A percentile compares a stretch with the other conserved stretches of the same genome.
These are phyloP conservation scores for Hesperophylax magnus DNA, from an alignment of 1,140 invertebrate genomes.

Conservation along the genomic window DNA sequence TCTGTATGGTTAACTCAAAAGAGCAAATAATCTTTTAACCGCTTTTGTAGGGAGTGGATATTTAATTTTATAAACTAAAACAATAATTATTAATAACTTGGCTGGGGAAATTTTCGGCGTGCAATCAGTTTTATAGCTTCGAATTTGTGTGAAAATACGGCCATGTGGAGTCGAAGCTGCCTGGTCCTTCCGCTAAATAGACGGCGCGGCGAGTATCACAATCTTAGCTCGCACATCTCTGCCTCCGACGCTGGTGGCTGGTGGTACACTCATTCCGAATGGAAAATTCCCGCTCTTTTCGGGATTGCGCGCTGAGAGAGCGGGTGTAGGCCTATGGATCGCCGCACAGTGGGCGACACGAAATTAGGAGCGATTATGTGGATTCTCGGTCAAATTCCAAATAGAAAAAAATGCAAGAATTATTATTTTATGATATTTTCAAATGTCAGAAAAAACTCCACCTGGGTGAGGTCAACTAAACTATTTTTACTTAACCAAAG, in stretches of 20 bases:
- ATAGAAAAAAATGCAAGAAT: too few species aligned
- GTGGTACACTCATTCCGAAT: conserved; percentile 16
- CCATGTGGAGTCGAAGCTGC: neutral
- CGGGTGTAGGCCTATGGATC: neutral
- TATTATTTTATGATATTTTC: too few species aligned
- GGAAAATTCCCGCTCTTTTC: conserved; percentile 34
- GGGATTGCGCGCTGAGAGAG: conserved; percentile 5
- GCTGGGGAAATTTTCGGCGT: neutral
- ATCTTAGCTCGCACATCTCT: conserved; percentile 31
- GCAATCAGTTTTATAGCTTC: conserved; percentile 35
- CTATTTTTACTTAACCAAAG: too few species aligned
- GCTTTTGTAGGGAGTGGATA: neutral
- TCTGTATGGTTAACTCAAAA: too few species aligned
- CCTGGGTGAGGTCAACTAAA: too few species aligned
- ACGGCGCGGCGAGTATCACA: neutral
- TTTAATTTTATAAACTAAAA: neutral
- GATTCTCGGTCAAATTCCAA: too few species aligned
- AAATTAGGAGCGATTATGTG: too few species aligned
- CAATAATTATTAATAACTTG: conserved; percentile 17
- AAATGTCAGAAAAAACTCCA: too few species aligned
- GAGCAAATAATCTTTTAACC: too few species aligned
- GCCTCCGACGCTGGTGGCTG: conserved; percentile 3
- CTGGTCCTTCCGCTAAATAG: conserved; percentile 3
- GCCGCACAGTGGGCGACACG: neutral
- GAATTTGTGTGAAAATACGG: conserved; percentile 1